Percentiles rank a stretch among this genome's conserved stretches.
These are phyloP conservation scores for Brachionus plicatilis DNA, from an alignment of 1,140 invertebrate species.

Conservation along the genomic window DNA sequence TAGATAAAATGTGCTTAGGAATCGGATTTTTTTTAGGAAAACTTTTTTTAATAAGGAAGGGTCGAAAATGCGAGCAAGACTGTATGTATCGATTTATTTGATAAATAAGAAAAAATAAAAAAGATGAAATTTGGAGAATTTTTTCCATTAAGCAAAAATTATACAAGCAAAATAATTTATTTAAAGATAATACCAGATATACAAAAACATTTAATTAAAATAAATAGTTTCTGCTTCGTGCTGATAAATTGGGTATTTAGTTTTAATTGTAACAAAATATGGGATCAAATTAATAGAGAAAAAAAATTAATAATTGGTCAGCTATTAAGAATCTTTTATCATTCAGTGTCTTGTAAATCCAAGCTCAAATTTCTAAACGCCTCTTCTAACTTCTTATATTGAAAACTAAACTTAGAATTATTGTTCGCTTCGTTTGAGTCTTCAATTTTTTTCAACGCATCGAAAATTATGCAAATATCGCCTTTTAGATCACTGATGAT, in stretches of 20 bases:
- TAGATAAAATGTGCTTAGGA: too few relatives aligned
- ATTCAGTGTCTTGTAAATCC: slow-evolving; percentile 29
- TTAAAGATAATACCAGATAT: neutral
- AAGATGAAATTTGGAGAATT: neutral
- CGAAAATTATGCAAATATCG: slow-evolving; percentile 40
- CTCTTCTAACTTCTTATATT: slow-evolving; percentile 33
- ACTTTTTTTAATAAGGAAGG: too few relatives aligned
- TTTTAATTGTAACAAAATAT: slow-evolving; percentile 23
- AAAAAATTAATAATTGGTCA: slow-evolving; percentile 14
- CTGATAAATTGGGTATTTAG: neutral
- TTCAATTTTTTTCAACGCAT: slow-evolving; percentile 40
- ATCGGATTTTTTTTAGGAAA: too few relatives aligned
- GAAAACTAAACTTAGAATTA: neutral
- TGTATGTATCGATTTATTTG: neutral
- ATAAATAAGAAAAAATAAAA: neutral
- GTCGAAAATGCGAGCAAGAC: too few relatives aligned
- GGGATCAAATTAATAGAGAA: neutral
- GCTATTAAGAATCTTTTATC: neutral
- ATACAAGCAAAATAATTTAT: slow-evolving; percentile 2
- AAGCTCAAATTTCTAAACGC: slow-evolving; percentile 35
- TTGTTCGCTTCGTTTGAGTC: neutral
- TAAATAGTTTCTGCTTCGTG: neutral
- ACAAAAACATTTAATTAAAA: neutral
- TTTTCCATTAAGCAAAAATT: neutral
- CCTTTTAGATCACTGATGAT: slow-evolving; percentile 37